phyloP scores from a whole-genome alignment of 1,140 invertebrate genomes.

The Musca domestica region DNA sequence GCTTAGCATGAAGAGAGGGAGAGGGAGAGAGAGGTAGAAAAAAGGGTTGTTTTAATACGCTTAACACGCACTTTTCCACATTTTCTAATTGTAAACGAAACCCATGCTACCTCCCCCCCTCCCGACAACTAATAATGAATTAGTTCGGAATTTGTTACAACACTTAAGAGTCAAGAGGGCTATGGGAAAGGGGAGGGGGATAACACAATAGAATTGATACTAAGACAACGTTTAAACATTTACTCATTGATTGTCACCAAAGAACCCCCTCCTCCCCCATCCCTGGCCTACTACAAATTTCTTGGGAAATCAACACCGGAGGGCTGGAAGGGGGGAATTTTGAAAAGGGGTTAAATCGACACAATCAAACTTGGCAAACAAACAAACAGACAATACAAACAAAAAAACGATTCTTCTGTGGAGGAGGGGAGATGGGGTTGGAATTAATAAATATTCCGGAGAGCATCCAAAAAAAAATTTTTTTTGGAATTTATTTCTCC shows the following conservation, averaged over 20 bases:
- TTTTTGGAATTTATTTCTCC: neutral
- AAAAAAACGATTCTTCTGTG: neutral
- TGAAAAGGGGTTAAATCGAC: conserved; percentile 15
- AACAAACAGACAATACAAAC: neutral
- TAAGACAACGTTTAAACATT: no score
- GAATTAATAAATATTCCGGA: no score
- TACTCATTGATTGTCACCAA: no score
- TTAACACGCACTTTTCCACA: neutral
- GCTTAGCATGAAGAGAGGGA: neutral
- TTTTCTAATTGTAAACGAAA: neutral
- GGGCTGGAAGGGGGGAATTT: no score
- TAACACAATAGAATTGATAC: no score
- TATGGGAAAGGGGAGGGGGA: no score
- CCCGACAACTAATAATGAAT: neutral
- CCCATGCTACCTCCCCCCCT: neutral
- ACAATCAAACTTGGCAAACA: conserved; percentile 9
- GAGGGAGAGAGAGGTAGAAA: neutral
- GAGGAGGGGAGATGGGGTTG: neutral
- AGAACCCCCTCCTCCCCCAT: no score
- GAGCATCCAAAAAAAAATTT: neutral
- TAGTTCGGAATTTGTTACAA: conserved; percentile 21
- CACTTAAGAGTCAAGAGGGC: neutral
- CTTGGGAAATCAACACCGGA: no score
- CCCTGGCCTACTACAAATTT: no score
- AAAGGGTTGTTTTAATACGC: neutral